Evolutionary conservation across 1,140 invertebrate species (phyloP), one percentile per base, ranked within the genome.

Genomic region (Ceratoteleas bidentatus): DNA sequence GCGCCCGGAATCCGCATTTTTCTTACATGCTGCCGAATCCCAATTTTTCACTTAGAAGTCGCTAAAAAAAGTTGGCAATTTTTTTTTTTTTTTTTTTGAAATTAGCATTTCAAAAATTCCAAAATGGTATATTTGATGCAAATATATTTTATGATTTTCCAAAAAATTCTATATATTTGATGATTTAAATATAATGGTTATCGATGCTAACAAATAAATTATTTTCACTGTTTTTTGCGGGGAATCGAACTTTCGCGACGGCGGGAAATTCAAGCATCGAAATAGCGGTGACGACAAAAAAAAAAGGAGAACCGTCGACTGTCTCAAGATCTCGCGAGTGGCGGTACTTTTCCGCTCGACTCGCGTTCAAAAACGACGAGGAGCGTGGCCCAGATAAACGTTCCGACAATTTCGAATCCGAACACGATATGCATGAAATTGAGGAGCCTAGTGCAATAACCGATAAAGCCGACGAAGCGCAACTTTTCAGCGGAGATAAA

Each of bases 391-490:
- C 81, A 78, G 81, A 83, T 83, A 83, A 83, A 83, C 70, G 81
- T 83, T 83, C 69, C 68, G 62, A 83, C 81, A 83, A 83, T 83
- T 83, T 83, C 74, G 74, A 83, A 83, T 74, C 64, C 74, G 57
- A 83, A 83, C 75, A 78, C 70, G 81, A 83, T 83, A 78, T 65
- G 81, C 81, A 66, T 78, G 74, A 83, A 83, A 83, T 83, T 83
- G 80, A 83, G 80, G 74, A 83, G 80, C 80, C 80, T 78, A 78
- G 80, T 83, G 74, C 80, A 83, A 78, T 83, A 83, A 83, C 80
- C 80, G 74, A 83, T 83, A 83, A 83, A 83, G 64, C 69, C 69
- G 69, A 78, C 74, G 80, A 74, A 78, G 80, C 74, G 80, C 77
- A 83, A 83, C 80, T 83, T 83, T 78, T 83, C 64, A 77, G 57